Evolutionary conservation across 2,888 invertebrate species (phyloP), one percentile per base, ranked within the genome.

Genomic region (Thecocarcelia acutangulata): DNA sequence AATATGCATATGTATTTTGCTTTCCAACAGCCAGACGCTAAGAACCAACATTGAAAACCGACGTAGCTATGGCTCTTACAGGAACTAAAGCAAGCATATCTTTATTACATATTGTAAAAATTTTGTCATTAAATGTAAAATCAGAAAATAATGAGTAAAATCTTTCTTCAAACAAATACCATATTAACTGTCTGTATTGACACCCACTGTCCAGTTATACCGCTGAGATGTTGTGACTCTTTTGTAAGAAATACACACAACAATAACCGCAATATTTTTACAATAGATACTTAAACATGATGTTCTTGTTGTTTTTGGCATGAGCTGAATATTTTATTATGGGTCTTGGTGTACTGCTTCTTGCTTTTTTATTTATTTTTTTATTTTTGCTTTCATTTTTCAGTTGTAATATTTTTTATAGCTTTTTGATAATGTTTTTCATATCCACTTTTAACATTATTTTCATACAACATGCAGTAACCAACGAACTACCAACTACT

Each of bases 391-490:
- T 19, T 64, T 19, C 28, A 8, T 48, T 1, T 40, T 52, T n/a
- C 4, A 19, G 11, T 15, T 48, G 21, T 76, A 28, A 54, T 79
- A 61, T 59, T 73, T 68, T 79, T 73, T 63, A 79, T 66, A 52
- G 68, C 44, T 63, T 54, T 33, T 48, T 61, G 63, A 73, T 73
- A 79, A 68, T 68, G 66, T 21, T 44, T 66, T 72, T 56, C 46
- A 58, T 72, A 78, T 56, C 37, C 77, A 70, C 48, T 70, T 42
- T 50, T 42, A 40, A n/a, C 12, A 48, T 48, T 46, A 46, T 12
- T 1, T 58, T 37, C 48, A 48, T 37, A 19, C 21, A 33, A 33
- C 33, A 48, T 37, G 5, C 21, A 33, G 33, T 33, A 33, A 8
- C 52, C n/a, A 56, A 44, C 28, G 21, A 40, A 21, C 37, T 17